Base-by-base conservation (phyloP, 2,113 vertebrate species). In the Sorex araneus region DNA sequence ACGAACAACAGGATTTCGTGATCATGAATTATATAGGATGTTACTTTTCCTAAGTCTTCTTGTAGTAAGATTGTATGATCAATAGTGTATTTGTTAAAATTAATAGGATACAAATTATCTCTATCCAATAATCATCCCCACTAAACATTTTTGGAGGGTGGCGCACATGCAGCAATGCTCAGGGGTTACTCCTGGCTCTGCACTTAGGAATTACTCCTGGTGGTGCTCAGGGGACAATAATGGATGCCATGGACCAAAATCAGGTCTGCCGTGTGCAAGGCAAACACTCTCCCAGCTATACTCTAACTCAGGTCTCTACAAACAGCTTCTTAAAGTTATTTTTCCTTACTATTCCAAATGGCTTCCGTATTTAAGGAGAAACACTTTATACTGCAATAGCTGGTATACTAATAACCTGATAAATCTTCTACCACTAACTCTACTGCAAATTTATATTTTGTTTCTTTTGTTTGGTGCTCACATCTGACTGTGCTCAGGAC, bases 41-140 rank as follows among this genome's bases (percentile, higher is more conserved):
- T 36, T 85, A 18, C 40, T 89, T 96, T 95, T 94, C 76, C 85
- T 89, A 94, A 63, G 79, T 92, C 81, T 54, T 32, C 36, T 78
- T 81, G 67, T 86, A 36, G 64, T 34, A 69, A 8, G 74, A 10
- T 88, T 88, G 66, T 76, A 93, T 80, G 18, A 73, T 30, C 30
- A 87, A 13, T 79, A 40, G 87, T 74, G 57, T 18, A 73, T 3
- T 73, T 76, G 28, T 89, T 90, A 36, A 60, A 84, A 83, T 60
- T 60, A 60, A 60, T 60, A 21, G 36, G 74, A 34, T 73, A 28
- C 47, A 63, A 79, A 27, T 57, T 11, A 70, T 60, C 8, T 71
- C 18, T 18, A 34, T 71, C 32, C 69, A 71, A 34, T 8, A 40
- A 73, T 25, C 19, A 40, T 73, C 34, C 57, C 30, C 50, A 73